phyloP scores from a whole-genome alignment of 2,888 invertebrate genomes.

The Rhopalosiphum nymphaeae region DNA sequence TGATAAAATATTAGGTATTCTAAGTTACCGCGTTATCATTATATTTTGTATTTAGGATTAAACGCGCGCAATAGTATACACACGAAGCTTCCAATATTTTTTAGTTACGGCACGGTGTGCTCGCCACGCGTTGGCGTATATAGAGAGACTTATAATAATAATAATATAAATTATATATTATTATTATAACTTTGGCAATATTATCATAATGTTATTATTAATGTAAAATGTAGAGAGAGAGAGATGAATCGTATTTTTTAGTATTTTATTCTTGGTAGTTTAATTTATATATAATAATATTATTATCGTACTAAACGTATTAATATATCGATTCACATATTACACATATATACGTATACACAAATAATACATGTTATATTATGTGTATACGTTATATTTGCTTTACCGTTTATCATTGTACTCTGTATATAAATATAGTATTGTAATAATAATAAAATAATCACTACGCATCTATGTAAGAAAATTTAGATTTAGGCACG shows the following conservation, averaged over 20 bases:
- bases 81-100: constrained; percentile 16
- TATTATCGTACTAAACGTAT: not conserved
- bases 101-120: not conserved
- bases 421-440: not conserved
- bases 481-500: not conserved
- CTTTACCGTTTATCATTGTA: not conserved
- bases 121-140: not conserved
- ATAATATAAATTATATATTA: not conserved
- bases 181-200: constrained; percentile 28
- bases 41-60: not conserved
- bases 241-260: constrained; percentile 33
- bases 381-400: not conserved
- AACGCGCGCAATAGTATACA: not conserved
- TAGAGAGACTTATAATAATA: constrained; percentile 2
- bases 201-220: not conserved
- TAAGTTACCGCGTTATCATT: not conserved
- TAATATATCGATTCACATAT: not conserved
- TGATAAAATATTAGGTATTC: not conserved
- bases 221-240: not conserved
- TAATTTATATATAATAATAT: not conserved
- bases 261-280: constrained; percentile 12
- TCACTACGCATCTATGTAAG: not conserved
- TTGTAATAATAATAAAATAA: constrained; percentile 1
- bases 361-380: not conserved
- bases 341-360: not conserved